Conservation (phyloP, 2,888 invertebrate genomes). For the Cataglyphis rosenhaueri region DNA sequence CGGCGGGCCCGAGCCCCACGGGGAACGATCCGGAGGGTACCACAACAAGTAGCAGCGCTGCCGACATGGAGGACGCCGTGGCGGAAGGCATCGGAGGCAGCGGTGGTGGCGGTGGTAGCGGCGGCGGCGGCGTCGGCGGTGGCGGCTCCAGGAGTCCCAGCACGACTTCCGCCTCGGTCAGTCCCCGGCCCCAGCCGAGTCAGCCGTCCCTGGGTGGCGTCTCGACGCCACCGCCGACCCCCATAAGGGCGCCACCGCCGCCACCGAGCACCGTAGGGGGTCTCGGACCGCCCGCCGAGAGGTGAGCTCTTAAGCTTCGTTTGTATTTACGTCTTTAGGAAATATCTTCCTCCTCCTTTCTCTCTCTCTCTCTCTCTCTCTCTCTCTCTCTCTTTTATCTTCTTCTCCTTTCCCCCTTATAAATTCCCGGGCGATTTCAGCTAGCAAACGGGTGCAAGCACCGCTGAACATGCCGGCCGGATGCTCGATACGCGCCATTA, state of each 20-base stretch:
- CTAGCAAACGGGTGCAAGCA: constrained; percentile 61
- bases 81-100: constrained; percentile 74
- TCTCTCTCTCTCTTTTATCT: constrained; percentile 23
- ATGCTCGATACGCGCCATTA: constrained; percentile 84
- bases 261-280: constrained; percentile 77
- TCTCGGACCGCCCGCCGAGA: constrained; percentile 82
- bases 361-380: background rate
- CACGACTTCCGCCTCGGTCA: constrained; percentile 84
- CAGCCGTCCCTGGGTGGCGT: constrained; percentile 87
- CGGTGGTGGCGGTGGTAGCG: constrained; percentile 63
- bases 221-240: constrained; percentile 87
- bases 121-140: constrained; percentile 69
- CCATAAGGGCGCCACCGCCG: constrained; percentile 76
- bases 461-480: constrained; percentile 77
- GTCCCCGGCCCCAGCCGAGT: constrained; percentile 85
- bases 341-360: constrained; percentile 76
- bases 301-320: constrained; percentile 81
- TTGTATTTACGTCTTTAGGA: constrained; percentile 84
- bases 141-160: constrained; percentile 82
- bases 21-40: constrained; percentile 78
- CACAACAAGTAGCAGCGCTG: constrained; percentile 75
- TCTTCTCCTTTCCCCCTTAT: constrained; percentile 22
- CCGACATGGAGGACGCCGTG: constrained; percentile 77
- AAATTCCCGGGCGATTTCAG: constrained; percentile 66
- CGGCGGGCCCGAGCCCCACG: constrained; percentile 80